A percentile compares a stretch with the other conserved stretches of the same genome.
Conservation (phyloP, 2,888 invertebrate species). For the Axea sp. region DNA sequence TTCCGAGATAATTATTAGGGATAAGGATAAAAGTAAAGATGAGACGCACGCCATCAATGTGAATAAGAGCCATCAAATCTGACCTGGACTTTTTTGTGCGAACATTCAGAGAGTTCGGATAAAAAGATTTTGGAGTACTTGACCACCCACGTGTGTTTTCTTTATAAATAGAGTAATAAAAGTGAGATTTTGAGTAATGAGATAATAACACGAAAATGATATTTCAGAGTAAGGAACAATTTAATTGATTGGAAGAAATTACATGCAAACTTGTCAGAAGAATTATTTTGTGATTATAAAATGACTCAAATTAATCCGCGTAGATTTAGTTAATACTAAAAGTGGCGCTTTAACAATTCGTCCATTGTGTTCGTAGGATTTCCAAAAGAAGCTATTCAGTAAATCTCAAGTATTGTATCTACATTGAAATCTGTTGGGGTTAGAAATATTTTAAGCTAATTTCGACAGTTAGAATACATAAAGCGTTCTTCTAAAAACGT, state of each 20-base stretch:
- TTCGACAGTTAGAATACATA: conserved; percentile 12
- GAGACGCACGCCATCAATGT: conserved; percentile 28
- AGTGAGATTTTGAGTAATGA: conserved; percentile 11
- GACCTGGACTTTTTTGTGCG: conserved; percentile 46
- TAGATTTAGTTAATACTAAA: conserved; percentile 12
- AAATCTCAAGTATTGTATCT: conserved; percentile 43
- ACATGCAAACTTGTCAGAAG: too few species aligned
- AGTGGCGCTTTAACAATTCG: conserved; percentile 12
- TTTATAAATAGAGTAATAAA: conserved; percentile 28
- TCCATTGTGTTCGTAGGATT: conserved; percentile 18
- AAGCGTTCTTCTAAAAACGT: conserved; percentile 2
- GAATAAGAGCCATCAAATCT: conserved; percentile 46
- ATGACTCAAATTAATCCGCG: too few species aligned
- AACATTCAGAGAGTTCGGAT: conserved; percentile 12
- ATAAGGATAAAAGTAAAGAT: conserved; percentile 49
- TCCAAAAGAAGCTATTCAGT: conserved; percentile 26
- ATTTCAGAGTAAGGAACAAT: neutral
- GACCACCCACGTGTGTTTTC: conserved; percentile 46
- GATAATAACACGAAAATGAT: conserved; percentile 15
- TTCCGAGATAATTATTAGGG: conserved; percentile 29
- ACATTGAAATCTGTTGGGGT: conserved; percentile 23
- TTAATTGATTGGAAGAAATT: neutral
- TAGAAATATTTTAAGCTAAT: conserved; percentile 31
- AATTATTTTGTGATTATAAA: too few species aligned
- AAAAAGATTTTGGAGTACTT: conserved; percentile 28